Evolutionary conservation across 2,113 vertebrate species (phyloP), one percentile per base, ranked within the genome.

Genomic region (Corythoichthys intestinalis): DNA sequence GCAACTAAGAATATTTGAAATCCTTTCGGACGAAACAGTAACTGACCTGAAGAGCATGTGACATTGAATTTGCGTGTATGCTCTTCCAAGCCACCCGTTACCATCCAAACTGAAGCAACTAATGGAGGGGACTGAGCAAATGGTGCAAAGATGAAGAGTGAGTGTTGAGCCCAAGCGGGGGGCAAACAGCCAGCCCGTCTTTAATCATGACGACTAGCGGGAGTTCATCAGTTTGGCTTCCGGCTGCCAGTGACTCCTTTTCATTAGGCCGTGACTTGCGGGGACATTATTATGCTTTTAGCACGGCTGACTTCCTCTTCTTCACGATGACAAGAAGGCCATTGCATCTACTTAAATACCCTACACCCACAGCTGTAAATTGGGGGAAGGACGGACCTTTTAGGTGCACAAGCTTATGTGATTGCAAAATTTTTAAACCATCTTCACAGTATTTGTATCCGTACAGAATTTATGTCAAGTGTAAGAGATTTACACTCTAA

Each of bases 211-310:
- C 53, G 9, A 65, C 76, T 85, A 77, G 82, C 78, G 76, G 87
- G 82, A 89, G 90, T 87, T 88, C 83, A 87, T 90, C 86, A 87
- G 83, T 76, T 88, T 81, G 65, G 82, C 82, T 71, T 78, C 67
- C 61, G 71, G 86, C 81, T 41, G 28, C 66, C 71, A 79, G 73
- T 71, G 82, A 70, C 77, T 84, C 83, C 86, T 87, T 80, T 89
- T 85, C 82, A 86, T 87, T 84, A 88, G 71, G 48, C 71, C 78
- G 53, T 77, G 72, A 72, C 79, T 76, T 66, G 72, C 75, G 58
- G 74, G 77, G 73, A 80, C 82, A 75, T 82, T 76, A 84, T 52
- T 77, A 73, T 80, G 85, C 82, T 87, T 66, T 56, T 9, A 56
- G 53, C 53, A 28, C 20, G 20, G 20, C 53, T 28, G 53, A 28